Conservation (phyloP, 2,113 vertebrate genomes). For the Erythrolamprus reginae region DNA sequence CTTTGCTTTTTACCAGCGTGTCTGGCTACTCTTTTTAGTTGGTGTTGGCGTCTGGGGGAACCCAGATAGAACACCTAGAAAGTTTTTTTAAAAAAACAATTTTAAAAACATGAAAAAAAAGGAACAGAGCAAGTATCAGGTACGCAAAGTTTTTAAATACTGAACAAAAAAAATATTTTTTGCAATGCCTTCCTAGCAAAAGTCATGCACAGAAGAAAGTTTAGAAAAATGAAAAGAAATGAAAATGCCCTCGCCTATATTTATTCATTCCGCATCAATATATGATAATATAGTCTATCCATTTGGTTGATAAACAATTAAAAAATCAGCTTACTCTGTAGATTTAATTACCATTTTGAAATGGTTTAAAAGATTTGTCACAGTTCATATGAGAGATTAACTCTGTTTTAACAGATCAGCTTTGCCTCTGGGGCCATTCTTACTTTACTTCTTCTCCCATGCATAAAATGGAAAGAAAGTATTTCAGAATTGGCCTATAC, state of each 20-base stretch:
- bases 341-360: neutral
- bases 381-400: neutral
- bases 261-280: neutral
- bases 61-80: too few species aligned
- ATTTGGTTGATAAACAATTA: neutral
- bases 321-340: neutral
- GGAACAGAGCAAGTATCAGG: neutral
- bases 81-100: neutral
- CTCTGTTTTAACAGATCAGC: neutral
- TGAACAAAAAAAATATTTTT: neutral
- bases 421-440: neutral
- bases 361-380: neutral
- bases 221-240: neutral
- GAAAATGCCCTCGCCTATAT: neutral
- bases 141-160: neutral
- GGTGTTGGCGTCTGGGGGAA: too few species aligned
- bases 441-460: neutral
- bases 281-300: neutral
- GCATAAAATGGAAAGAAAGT: neutral
- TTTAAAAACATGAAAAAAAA: neutral
- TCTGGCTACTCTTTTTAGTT: too few species aligned
- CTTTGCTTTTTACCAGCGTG: too few species aligned
- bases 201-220: neutral
- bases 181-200: neutral
- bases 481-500: neutral